Conservation (phyloP, 2,888 invertebrate genomes). For the Cistogaster globosa region DNA sequence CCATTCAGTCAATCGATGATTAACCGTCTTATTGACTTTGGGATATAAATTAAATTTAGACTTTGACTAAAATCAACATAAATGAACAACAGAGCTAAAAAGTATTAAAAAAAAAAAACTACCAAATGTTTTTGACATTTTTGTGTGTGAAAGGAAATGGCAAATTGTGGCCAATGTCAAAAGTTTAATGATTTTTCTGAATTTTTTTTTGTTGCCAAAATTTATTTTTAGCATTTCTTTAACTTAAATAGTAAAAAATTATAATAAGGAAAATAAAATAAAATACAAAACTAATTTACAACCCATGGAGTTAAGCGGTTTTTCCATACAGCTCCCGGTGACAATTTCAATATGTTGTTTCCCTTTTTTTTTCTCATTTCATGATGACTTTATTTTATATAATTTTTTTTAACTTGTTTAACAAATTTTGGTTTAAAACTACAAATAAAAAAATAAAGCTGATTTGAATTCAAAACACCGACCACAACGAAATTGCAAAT, state of each 20-base stretch:
- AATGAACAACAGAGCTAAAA: neutral
- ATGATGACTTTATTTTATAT: neutral
- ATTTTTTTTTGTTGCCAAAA: neutral
- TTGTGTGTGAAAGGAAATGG: conserved; percentile 11
- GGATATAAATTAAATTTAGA: neutral
- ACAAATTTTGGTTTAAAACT: neutral
- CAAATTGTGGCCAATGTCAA: neutral
- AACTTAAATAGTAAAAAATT: neutral
- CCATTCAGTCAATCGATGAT: neutral
- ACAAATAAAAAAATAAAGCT: neutral
- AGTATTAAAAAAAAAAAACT: neutral
- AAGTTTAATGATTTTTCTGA: too few species aligned
- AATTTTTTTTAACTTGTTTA: neutral
- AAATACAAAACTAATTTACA: conserved; percentile 1
- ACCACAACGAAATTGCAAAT: neutral
- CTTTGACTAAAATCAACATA: neutral
- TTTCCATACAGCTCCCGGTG: neutral
- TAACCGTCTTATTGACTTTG: neutral
- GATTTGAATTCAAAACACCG: neutral
- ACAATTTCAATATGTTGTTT: neutral
- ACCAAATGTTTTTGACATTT: conserved; percentile 21
- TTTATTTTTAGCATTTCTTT: neutral
- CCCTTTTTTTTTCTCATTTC: neutral
- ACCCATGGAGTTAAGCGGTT: neutral
- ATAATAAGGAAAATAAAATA: neutral